A percentile compares a stretch with the other conserved stretches of the same genome.
These are phyloP conservation scores for Leucoraja erinaceus DNA, from an alignment of 2,113 vertebrate genomes.

Conservation along the genomic window DNA sequence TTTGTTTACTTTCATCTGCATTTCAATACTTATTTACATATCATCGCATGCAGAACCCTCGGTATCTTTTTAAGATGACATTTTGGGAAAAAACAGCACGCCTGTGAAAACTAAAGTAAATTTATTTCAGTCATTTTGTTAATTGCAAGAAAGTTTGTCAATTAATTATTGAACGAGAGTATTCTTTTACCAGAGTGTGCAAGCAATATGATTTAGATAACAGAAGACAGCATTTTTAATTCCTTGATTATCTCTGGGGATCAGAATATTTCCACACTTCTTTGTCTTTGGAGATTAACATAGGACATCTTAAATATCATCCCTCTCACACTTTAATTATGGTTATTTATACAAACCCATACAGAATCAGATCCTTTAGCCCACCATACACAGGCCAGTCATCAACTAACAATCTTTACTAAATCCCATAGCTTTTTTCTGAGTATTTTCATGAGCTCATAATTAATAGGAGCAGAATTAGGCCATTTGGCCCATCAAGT, in stretches of 20 bases:
- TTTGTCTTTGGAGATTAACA: background rate
- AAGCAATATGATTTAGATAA: background rate
- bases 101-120: background rate
- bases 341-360: too few relatives aligned
- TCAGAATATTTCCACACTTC: background rate
- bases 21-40: background rate
- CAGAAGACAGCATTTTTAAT: background rate
- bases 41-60: background rate
- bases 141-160: background rate
- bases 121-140: background rate
- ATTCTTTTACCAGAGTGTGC: background rate
- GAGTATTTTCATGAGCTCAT: background rate
- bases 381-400: too few relatives aligned
- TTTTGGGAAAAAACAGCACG: background rate
- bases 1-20: too few relatives aligned
- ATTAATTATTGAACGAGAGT: background rate
- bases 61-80: background rate
- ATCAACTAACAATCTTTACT: too few relatives aligned
- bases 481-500: too few relatives aligned
- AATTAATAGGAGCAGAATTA: too few relatives aligned
- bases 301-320: background rate
- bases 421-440: background rate
- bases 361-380: too few relatives aligned
- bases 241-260: constrained; percentile 4
- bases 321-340: background rate